phyloP scores from a whole-genome alignment of 1,140 invertebrate species.

The Drosophila setifemur region DNA sequence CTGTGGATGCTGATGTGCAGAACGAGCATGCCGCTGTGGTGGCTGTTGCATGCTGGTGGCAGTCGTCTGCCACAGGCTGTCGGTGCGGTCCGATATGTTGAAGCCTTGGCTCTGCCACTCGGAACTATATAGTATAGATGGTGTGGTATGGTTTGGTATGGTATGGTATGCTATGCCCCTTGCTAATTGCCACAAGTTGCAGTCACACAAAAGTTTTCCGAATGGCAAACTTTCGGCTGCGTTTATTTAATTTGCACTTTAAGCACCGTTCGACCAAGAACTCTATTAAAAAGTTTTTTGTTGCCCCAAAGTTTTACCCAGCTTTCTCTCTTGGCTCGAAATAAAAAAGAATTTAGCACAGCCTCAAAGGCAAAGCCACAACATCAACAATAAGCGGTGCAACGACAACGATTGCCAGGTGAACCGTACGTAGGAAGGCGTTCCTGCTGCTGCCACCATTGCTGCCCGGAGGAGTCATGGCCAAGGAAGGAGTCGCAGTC shows the following conservation, averaged over 20 bases:
- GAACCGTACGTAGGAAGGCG: conserved; percentile 60
- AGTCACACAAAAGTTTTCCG: conserved; percentile 1
- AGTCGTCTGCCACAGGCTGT: conserved; percentile 76
- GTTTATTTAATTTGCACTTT: conserved; percentile 67
- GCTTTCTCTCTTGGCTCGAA: conserved; percentile 21
- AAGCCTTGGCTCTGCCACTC: conserved; percentile 33
- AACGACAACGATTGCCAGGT: conserved; percentile 39
- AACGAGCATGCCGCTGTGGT: conserved; percentile 48
- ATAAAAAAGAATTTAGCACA: conserved; percentile 53
- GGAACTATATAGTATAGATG: conserved; percentile 4
- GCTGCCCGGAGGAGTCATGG: conserved; percentile 28
- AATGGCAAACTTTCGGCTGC: conserved; percentile 27
- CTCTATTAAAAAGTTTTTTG: conserved; percentile 62
- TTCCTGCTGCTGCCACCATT: conserved; percentile 43
- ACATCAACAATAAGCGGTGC: conserved; percentile 41
- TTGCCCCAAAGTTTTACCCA: neutral
- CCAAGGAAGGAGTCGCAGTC: conserved; percentile 15
- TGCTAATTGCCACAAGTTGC: conserved; percentile 59
- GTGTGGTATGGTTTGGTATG: no score
- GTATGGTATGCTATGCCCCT: neutral
- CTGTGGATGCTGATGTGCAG: conserved; percentile 40
- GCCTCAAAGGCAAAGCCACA: conserved; percentile 38
- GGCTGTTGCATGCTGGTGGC: conserved; percentile 67
- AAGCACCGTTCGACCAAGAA: conserved; percentile 35
- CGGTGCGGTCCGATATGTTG: conserved; percentile 77